Conservation (phyloP, 2,113 vertebrate species). For the Pygoscelis antarcticus region DNA sequence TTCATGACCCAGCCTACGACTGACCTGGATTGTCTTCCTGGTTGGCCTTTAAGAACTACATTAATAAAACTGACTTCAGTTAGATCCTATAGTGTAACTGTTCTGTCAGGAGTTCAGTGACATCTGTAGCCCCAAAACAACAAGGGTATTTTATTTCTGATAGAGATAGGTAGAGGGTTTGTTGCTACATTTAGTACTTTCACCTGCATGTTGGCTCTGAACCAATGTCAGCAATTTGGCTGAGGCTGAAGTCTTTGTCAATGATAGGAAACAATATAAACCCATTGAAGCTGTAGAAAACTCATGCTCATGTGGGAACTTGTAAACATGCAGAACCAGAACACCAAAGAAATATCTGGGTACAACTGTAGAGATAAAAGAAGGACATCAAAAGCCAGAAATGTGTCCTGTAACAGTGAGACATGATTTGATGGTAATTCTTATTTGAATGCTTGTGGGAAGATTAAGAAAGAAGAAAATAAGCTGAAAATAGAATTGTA, state of each 20-base stretch:
- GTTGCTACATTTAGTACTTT: neutral
- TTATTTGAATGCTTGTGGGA: neutral
- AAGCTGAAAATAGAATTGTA: neutral
- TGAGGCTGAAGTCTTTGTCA: neutral
- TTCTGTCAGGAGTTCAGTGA: neutral
- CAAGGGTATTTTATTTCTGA: neutral
- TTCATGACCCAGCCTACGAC: rapidly evolving
- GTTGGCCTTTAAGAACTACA: neutral
- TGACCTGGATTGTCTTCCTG: neutral
- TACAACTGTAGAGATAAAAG: neutral
- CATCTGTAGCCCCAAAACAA: neutral
- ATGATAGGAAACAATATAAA: neutral
- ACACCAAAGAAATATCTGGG: neutral
- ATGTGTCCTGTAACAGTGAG: neutral
- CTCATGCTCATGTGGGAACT: neutral
- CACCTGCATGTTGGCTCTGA: neutral
- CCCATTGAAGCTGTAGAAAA: neutral
- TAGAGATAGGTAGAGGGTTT: neutral
- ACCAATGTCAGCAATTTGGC: neutral
- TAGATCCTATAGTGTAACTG: neutral
- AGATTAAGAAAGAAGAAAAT: neutral
- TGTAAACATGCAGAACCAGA: neutral
- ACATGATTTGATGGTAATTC: neutral
- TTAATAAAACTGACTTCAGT: neutral
- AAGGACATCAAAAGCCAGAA: neutral